Conservation (phyloP, 1,140 invertebrate species). For the Conus betulinus region DNA sequence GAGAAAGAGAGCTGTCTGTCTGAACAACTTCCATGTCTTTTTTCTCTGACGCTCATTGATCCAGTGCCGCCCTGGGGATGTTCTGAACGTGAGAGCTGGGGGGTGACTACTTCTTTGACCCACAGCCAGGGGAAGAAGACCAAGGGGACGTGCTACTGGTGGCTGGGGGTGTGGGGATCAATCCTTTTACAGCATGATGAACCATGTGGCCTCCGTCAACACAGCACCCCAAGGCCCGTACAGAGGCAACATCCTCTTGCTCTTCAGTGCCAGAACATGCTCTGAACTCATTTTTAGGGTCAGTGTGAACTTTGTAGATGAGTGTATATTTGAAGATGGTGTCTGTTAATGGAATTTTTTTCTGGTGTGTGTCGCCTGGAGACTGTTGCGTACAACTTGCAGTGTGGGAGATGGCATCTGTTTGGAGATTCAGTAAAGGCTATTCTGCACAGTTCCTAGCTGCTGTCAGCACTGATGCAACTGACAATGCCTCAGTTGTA, state of each 20-base stretch:
- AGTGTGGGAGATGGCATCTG: neutral
- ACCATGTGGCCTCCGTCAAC: conserved; percentile 62
- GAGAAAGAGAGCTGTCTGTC: no score
- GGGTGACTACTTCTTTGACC: conserved; percentile 73
- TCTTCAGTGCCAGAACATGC: conserved; percentile 68
- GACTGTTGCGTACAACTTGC: neutral
- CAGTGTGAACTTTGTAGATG: conserved; percentile 11
- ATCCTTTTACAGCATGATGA: conserved; percentile 74
- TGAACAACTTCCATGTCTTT: no score
- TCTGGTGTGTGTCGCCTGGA: conserved; percentile 31
- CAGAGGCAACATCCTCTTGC: conserved; percentile 55
- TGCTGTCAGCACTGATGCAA: no score
- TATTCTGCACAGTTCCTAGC: no score
- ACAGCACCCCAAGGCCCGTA: conserved; percentile 14
- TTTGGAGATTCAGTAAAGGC: no score
- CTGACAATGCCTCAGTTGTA: no score
- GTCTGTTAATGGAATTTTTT: no score
- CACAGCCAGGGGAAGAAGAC: conserved; percentile 27
- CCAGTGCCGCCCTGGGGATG: conserved; percentile 68
- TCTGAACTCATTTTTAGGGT: conserved; percentile 74
- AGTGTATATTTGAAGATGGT: no score
- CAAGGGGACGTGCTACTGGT: conserved; percentile 69
- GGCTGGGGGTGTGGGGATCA: conserved; percentile 76
- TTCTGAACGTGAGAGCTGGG: conserved; percentile 67
- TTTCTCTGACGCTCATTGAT: conserved; percentile 36